These are phyloP conservation scores for Fregetta grallaria DNA, from an alignment of 2,113 vertebrate species.

Conservation along the genomic window DNA sequence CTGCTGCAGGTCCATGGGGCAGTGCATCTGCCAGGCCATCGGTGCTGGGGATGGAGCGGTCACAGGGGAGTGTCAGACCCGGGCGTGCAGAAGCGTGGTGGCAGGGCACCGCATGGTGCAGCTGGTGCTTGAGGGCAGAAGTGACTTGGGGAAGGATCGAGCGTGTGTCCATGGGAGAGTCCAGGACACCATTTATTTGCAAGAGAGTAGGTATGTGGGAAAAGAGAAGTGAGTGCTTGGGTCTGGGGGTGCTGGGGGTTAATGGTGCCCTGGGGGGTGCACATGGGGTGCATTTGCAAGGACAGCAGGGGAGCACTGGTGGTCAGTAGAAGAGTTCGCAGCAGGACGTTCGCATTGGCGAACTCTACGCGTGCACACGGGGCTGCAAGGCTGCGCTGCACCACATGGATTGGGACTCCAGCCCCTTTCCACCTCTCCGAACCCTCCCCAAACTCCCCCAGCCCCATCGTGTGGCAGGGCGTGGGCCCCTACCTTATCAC, in stretches of 20 bases:
- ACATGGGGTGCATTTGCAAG: rapidly evolving
- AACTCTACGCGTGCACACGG: rapidly evolving
- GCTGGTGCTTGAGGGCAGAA: rapidly evolving
- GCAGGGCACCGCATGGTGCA: rapidly evolving
- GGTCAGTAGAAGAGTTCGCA: background rate
- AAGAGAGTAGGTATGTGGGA: background rate
- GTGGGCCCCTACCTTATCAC: constrained; percentile 83
- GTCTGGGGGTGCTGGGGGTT: background rate
- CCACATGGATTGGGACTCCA: background rate
- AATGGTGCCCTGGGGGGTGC: background rate
- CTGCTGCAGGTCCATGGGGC: background rate
- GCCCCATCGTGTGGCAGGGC: rapidly evolving
- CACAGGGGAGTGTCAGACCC: background rate
- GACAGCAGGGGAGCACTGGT: rapidly evolving
- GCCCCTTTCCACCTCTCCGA: background rate
- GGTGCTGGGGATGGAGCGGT: background rate
- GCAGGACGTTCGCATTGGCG: rapidly evolving
- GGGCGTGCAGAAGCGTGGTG: background rate
- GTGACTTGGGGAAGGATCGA: rapidly evolving
- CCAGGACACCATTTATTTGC: background rate
- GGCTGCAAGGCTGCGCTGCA: background rate
- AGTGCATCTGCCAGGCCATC: background rate
- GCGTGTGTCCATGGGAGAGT: background rate
- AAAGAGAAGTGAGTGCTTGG: background rate
- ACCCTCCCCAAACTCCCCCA: rapidly evolving